Conservation (phyloP, 2,113 vertebrate genomes). For the Gavialis gangeticus region DNA sequence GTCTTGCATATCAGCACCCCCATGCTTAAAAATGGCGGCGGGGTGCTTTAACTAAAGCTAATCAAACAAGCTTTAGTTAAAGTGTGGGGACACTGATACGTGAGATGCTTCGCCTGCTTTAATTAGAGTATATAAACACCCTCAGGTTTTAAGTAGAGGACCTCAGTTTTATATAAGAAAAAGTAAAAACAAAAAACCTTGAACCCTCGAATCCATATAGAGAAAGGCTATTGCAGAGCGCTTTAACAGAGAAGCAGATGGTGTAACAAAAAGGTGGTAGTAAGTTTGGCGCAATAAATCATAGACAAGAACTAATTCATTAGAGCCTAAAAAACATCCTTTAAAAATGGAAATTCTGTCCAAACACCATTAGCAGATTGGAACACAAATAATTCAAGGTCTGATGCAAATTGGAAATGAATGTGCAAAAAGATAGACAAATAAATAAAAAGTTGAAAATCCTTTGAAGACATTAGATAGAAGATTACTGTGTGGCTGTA, state of each 20-base stretch:
- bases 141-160: neutral
- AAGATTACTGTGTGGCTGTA: neutral
- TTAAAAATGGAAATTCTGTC: slow-evolving; percentile 12
- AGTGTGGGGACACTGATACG: too few species aligned
- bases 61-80: too few species aligned
- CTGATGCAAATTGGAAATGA: neutral
- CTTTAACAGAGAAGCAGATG: neutral
- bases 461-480: neutral
- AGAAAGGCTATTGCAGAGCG: neutral
- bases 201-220: neutral
- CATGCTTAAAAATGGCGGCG: too few species aligned
- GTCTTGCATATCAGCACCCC: too few species aligned
- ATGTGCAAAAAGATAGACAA: neutral
- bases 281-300: slow-evolving; percentile 1
- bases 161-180: neutral
- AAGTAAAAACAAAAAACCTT: neutral
- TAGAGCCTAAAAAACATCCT: neutral
- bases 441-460: neutral
- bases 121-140: too few species aligned
- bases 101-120: too few species aligned
- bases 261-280: neutral
- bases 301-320: slow-evolving; percentile 29
- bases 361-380: slow-evolving; percentile 33
- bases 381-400: neutral
- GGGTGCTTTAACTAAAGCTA: too few species aligned